Base-by-base conservation (phyloP, 2,888 invertebrate genomes). In the Congeria kusceri region DNA sequence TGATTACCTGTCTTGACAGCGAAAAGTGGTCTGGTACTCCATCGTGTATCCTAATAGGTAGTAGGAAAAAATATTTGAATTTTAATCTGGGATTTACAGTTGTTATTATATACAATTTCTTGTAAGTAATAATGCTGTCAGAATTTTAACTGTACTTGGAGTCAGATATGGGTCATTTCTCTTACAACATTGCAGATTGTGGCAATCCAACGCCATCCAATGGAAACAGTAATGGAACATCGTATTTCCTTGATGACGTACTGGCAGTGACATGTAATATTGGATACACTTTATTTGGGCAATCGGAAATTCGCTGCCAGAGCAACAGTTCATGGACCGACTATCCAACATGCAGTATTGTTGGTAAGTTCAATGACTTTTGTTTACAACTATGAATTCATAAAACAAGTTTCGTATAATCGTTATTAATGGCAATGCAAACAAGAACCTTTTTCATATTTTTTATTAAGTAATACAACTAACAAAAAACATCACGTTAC, bases 131-230 rank as follows among this genome's bases (percentile, higher is more conserved):
- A n/a, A n/a, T n/a, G n/a, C n/a, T n/a, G n/a, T n/a, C n/a, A n/a
- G n/a, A n/a, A n/a, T n/a, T n/a, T n/a, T n/a, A n/a, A n/a, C n/a
- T n/a, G n/a, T n/a, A n/a, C n/a, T n/a, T n/a, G n/a, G n/a, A n/a
- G n/a, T n/a, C n/a, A n/a, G n/a, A n/a, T n/a, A n/a, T n/a, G n/a
- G n/a, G n/a, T n/a, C n/a, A n/a, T n/a, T n/a, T n/a, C n/a, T n/a
- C n/a, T n/a, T n/a, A n/a, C n/a, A n/a, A n/a, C 1, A 18, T 49
- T 49, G 18, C 25, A 71, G 71, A 64, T 44, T 71, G 71, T 58
- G 64, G 64, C 28, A 46, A 64, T 28, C 71, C 64, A 18, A 39
- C 56, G 7, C 62, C 70, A 25, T n/a, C 7, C 25, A 39, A 67
- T 56, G 66, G 66, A 3, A 3, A n/a, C 29, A 56, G 18, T 20